Percentiles rank a stretch among this genome's conserved stretches.
phyloP scores from a whole-genome alignment of 2,888 invertebrate genomes.

The Macrosoma leucophasiata region DNA sequence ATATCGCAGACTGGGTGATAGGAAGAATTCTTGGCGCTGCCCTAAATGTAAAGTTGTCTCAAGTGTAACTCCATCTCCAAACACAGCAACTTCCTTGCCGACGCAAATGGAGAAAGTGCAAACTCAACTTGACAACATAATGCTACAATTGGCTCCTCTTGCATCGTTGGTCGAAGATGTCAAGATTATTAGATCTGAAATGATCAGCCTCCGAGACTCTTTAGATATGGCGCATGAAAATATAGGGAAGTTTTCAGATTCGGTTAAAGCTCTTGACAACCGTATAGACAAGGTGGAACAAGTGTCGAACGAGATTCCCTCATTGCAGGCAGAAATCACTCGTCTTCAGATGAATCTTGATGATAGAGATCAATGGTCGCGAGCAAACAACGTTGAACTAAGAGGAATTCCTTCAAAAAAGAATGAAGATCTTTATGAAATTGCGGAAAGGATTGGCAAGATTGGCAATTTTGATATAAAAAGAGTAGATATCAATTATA shows the following conservation, averaged over 20 bases:
- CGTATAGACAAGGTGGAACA: slow-evolving; percentile 1
- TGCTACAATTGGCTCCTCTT: not conserved
- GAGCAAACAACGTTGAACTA: slow-evolving; percentile 20
- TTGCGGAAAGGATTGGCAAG: slow-evolving; percentile 8
- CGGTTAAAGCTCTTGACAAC: slow-evolving; percentile 4
- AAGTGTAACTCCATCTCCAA: slow-evolving; percentile 1
- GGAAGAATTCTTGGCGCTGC: slow-evolving; percentile 20
- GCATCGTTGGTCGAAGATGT: not conserved
- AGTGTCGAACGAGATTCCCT: slow-evolving; percentile 8
- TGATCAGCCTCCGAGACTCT: not conserved
- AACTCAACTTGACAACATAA: not conserved
- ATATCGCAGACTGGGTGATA: slow-evolving; percentile 14
- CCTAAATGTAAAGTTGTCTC: slow-evolving; percentile 16
- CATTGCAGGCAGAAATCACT: slow-evolving; percentile 14
- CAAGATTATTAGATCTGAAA: slow-evolving; percentile 3
- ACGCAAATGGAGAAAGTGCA: slow-evolving; percentile 16
- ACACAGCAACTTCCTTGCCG: slow-evolving; percentile 1
- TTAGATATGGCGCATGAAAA: slow-evolving; percentile 6
- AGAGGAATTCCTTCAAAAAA: slow-evolving; percentile 25
- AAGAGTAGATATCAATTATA: slow-evolving; percentile 5
- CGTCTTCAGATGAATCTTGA: slow-evolving; percentile 8
- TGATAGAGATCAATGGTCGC: slow-evolving; percentile 15
- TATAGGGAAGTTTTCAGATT: not conserved
- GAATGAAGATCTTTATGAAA: slow-evolving; percentile 19
- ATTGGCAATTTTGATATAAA: slow-evolving; percentile 1